phyloP scores from a whole-genome alignment of 2,797 vertebrate species.

The Poeciliopsis turneri region DNA sequence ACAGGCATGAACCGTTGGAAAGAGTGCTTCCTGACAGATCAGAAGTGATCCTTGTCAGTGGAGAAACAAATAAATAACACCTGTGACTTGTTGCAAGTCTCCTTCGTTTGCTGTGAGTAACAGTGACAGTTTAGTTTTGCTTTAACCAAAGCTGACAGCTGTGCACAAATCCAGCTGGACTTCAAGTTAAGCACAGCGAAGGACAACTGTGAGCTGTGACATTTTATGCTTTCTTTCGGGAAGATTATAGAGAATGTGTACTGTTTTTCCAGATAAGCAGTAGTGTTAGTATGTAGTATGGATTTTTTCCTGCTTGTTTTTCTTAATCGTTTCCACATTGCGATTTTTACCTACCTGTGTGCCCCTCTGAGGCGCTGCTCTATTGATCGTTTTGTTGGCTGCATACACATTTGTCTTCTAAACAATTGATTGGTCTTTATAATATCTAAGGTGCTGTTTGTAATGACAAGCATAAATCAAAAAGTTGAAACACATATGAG shows the following conservation, averaged over 20 bases:
- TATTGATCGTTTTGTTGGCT: background rate
- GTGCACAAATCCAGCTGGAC: slow-evolving; percentile 25
- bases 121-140: slow-evolving; percentile 15
- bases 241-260: background rate
- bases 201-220: background rate
- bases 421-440: background rate
- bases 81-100: slow-evolving; percentile 3
- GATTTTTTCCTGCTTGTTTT: background rate
- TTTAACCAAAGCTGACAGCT: slow-evolving; percentile 46
- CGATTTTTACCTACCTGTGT: background rate
- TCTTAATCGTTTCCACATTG: background rate
- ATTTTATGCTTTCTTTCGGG: background rate
- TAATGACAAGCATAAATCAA: background rate
- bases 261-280: background rate
- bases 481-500: background rate
- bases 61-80: slow-evolving; percentile 16
- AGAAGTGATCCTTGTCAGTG: slow-evolving; percentile 26
- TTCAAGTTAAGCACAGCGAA: slow-evolving; percentile 10
- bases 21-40: background rate
- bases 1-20: slow-evolving; percentile 1
- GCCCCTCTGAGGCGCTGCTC: background rate
- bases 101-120: slow-evolving; percentile 15
- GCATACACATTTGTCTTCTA: background rate
- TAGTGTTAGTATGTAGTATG: background rate
- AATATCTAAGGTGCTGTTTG: background rate